Evolutionary conservation across 2,888 invertebrate species (phyloP).

Genomic region (Leucania comma): DNA sequence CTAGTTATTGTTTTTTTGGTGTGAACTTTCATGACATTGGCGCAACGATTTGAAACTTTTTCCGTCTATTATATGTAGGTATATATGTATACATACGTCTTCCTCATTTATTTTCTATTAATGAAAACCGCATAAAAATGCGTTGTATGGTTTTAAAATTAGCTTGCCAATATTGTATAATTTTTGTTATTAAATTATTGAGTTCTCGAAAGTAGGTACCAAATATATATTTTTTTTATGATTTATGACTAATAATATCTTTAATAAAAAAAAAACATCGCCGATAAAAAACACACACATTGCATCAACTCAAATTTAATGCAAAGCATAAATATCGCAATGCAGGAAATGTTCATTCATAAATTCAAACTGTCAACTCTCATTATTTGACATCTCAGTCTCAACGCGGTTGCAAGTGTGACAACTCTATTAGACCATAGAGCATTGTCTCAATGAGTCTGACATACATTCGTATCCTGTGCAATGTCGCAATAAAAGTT

Average conservation of each 20-base stretch:
- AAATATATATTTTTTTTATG: too few relatives aligned
- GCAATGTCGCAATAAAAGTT: constrained; percentile 37
- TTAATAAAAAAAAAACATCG: too few relatives aligned
- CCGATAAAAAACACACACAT: background rate
- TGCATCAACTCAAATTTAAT: background rate
- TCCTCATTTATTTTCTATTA: too few relatives aligned
- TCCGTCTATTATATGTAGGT: too few relatives aligned
- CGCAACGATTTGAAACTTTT: background rate
- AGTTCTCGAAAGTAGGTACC: too few relatives aligned
- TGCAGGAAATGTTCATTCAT: constrained; percentile 19
- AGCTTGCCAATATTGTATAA: too few relatives aligned
- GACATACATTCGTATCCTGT: constrained; percentile 49
- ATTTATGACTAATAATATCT: background rate
- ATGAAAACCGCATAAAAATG: too few relatives aligned
- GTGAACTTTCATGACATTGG: background rate
- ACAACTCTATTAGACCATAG: constrained; percentile 30
- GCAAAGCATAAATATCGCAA: constrained; percentile 3
- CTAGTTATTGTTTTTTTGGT: background rate
- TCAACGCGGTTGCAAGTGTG: constrained; percentile 19
- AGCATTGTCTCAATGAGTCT: constrained; percentile 45
- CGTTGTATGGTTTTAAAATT: too few relatives aligned
- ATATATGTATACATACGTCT: too few relatives aligned
- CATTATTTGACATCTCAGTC: constrained; percentile 22
- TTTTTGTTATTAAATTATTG: too few relatives aligned
- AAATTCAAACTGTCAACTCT: constrained; percentile 4